phyloP scores from a whole-genome alignment of 2,797 vertebrate genomes.

The Coranthus polyacanthus region DNA sequence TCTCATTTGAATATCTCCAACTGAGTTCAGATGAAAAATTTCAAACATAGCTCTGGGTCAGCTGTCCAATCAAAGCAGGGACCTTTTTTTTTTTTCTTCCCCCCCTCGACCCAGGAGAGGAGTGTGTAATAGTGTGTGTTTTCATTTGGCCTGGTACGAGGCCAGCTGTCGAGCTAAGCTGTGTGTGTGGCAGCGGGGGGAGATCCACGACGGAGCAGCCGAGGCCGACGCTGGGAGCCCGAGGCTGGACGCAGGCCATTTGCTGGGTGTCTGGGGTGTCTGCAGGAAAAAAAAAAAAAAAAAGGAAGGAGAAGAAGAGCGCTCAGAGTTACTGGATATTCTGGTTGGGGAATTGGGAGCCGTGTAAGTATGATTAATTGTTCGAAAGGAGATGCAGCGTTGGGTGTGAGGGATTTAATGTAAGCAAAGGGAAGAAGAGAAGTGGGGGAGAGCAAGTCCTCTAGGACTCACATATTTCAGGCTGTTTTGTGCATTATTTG shows the following conservation, averaged over 20 bases:
- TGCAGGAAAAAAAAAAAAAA: slow-evolving; percentile 46
- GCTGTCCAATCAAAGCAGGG: slow-evolving; percentile 80
- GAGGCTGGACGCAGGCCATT: slow-evolving; percentile 79
- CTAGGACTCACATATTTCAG: slow-evolving; percentile 46
- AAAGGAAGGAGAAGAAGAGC: slow-evolving; percentile 35
- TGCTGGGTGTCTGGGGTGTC: slow-evolving; percentile 80
- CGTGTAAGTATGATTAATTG: slow-evolving; percentile 53
- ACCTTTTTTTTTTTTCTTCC: too few species aligned
- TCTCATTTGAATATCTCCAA: slow-evolving; percentile 61
- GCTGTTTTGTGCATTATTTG: slow-evolving; percentile 41
- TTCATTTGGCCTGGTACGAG: slow-evolving; percentile 82
- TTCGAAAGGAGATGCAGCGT: slow-evolving; percentile 44
- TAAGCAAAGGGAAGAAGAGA: slow-evolving; percentile 34
- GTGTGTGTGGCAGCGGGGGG: slow-evolving; percentile 81
- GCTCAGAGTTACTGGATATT: slow-evolving; percentile 56
- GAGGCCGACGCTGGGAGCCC: slow-evolving; percentile 56
- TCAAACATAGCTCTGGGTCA: slow-evolving; percentile 75
- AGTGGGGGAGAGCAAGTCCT: slow-evolving; percentile 17
- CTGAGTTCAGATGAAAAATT: slow-evolving; percentile 68
- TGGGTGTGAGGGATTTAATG: slow-evolving; percentile 51
- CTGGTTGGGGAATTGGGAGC: slow-evolving; percentile 33
- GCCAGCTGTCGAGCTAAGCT: slow-evolving; percentile 84
- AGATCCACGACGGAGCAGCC: slow-evolving; percentile 38
- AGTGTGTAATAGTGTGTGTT: slow-evolving; percentile 79
- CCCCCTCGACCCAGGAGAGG: slow-evolving; percentile 54